Evolutionary conservation across 30 jellyfish, hydroid and myxozoan genomes (phyloP).

Genomic region (Pelagia noctiluca): DNA sequence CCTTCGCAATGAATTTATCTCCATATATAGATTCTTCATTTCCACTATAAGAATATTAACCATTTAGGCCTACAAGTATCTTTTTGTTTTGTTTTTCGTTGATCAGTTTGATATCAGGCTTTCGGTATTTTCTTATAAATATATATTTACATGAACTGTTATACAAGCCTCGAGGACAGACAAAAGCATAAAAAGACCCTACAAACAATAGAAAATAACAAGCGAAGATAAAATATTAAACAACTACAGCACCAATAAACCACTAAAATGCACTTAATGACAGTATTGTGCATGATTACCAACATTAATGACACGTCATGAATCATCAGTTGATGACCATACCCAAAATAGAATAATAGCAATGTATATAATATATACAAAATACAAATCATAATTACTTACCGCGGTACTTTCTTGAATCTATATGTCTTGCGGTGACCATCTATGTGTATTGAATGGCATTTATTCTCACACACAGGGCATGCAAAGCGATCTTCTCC

Average conservation of each 20-base stretch:
- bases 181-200: too few relatives aligned
- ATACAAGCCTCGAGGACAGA: too few relatives aligned
- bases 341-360: background rate
- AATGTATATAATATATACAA: background rate
- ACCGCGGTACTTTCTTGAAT: conserved; percentile 31
- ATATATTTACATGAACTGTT: too few relatives aligned
- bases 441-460: conserved; percentile 47
- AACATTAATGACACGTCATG: background rate
- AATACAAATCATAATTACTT: background rate
- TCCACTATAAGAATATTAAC: conserved; percentile 14
- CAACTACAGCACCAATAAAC: too few relatives aligned
- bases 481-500: conserved; percentile 43
- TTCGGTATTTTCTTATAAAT: too few relatives aligned
- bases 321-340: background rate
- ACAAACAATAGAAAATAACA: too few relatives aligned
- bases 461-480: conserved; percentile 26
- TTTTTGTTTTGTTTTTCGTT: background rate
- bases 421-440: conserved; percentile 42
- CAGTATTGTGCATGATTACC: too few relatives aligned
- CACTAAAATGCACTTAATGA: too few relatives aligned
- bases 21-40: conserved; percentile 4
- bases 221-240: too few relatives aligned
- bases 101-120: too few relatives aligned
- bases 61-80: background rate
- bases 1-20: conserved; percentile 28